A percentile compares a stretch with the other conserved stretches of the same genome.
These are phyloP conservation scores for Stegostoma tigrinum DNA, from an alignment of 2,113 vertebrate species.

Conservation along the genomic window DNA sequence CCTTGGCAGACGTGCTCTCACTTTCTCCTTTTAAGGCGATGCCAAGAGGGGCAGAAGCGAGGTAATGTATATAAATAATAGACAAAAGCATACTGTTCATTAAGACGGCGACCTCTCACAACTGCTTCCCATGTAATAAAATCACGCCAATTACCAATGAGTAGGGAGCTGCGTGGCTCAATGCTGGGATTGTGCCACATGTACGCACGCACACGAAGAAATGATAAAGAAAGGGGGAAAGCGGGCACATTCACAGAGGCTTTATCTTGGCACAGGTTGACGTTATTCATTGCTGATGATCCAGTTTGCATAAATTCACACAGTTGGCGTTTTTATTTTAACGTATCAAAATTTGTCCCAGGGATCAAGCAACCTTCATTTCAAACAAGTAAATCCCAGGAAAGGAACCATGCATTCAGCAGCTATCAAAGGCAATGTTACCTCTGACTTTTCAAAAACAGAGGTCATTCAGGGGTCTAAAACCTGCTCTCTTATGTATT, in stretches of 20 bases:
- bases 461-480: neutral
- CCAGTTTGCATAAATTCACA: neutral
- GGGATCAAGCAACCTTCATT: neutral
- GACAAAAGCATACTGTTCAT: slow-evolving; percentile 20
- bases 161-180: neutral
- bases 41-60: slow-evolving; percentile 57
- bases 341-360: neutral
- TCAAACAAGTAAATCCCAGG: neutral
- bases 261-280: neutral
- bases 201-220: neutral
- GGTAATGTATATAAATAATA: slow-evolving; percentile 20
- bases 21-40: slow-evolving; percentile 53
- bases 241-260: neutral
- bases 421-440: neutral
- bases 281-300: neutral
- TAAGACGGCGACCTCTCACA: neutral
- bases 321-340: neutral
- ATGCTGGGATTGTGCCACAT: neutral
- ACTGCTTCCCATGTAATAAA: neutral
- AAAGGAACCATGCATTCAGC: neutral
- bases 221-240: neutral
- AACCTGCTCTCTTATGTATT: neutral
- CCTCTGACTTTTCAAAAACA: neutral
- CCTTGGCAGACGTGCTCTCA: slow-evolving; percentile 49
- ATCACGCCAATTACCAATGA: neutral